These are phyloP conservation scores for Anguilla rostrata DNA, from an alignment of 2,113 vertebrate genomes.

Conservation along the genomic window DNA sequence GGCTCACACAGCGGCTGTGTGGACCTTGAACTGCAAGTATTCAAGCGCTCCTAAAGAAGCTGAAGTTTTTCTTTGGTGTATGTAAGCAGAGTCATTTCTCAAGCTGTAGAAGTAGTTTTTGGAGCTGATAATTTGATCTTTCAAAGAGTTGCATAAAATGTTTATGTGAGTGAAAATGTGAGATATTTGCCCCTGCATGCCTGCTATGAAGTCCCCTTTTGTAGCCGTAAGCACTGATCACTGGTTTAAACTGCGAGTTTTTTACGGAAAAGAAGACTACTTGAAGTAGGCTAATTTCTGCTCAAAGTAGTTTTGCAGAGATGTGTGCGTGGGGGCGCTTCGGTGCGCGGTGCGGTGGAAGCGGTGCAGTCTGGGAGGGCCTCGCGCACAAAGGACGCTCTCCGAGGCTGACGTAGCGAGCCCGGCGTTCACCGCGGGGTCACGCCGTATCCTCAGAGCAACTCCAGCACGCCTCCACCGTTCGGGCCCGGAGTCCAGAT, in stretches of 20 bases:
- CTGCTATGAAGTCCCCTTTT: no score
- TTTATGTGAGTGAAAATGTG: no score
- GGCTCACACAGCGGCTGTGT: no score
- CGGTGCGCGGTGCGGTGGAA: background rate
- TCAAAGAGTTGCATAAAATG: no score
- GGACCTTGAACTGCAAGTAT: no score
- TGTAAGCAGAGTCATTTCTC: no score
- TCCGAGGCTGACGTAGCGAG: background rate
- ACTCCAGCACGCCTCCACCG: background rate
- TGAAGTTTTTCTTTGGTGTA: no score
- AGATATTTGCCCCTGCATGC: background rate
- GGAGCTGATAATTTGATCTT: no score
- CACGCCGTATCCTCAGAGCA: background rate
- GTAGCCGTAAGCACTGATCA: background rate
- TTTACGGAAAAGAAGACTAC: background rate
- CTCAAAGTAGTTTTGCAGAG: background rate
- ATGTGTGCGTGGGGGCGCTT: background rate
- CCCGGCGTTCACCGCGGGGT: background rate
- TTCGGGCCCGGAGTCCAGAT: background rate
- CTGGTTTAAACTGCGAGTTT: background rate
- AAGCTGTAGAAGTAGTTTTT: no score
- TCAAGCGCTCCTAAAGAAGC: no score
- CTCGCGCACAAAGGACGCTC: background rate
- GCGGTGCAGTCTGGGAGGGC: background rate
- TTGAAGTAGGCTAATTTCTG: background rate